Evolutionary conservation across 2,888 invertebrate species (phyloP), one percentile per base, ranked within the genome.

Genomic region (Mycalesis mineus): DNA sequence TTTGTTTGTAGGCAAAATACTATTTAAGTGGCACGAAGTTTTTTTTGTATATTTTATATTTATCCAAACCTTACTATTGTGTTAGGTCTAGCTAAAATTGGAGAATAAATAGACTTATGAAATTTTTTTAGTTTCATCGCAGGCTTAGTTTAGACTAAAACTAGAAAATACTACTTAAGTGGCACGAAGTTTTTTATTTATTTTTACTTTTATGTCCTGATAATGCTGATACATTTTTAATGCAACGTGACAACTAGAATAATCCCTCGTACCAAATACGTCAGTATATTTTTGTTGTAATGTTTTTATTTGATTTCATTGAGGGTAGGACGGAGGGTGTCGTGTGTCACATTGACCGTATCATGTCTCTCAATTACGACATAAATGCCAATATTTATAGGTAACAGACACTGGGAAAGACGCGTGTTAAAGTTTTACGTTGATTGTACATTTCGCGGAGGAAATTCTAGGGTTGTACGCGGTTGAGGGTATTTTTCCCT

Each of bases 291-390:
- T 55, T 53, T 45, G 50, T 57, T 56, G 72, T 78, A 77, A 81
- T 81, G 72, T 71, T 82, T 80, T 84, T 85, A 85, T 85, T 82
- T 76, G 80, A 82, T 83, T 78, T 72, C 68, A 69, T 68, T 71
- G 72, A 80, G 83, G 52, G 82, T 73, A 72, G 66, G 72, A 69
- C 60, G 58, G 57, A 66, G 81, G 80, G 80, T 78, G 77, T 78
- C 71, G 63, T 70, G 69, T 79, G 84, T 84, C 85, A 77, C 74
- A 77, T 81, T 77, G 79, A 74, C 79, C 80, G 77, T 76, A 75
- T 77, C 77, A 72, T 78, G 73, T 72, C 74, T 73, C 77, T 79
- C 79, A 81, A 80, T 84, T 82, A 80, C 72, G 63, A 74, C 70
- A 77, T 79, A 74, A 72, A 75, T 68, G 79, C 67, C 78, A 77